These are phyloP conservation scores for Cerceris rybyensis DNA, from an alignment of 2,888 invertebrate genomes.

Conservation along the genomic window DNA sequence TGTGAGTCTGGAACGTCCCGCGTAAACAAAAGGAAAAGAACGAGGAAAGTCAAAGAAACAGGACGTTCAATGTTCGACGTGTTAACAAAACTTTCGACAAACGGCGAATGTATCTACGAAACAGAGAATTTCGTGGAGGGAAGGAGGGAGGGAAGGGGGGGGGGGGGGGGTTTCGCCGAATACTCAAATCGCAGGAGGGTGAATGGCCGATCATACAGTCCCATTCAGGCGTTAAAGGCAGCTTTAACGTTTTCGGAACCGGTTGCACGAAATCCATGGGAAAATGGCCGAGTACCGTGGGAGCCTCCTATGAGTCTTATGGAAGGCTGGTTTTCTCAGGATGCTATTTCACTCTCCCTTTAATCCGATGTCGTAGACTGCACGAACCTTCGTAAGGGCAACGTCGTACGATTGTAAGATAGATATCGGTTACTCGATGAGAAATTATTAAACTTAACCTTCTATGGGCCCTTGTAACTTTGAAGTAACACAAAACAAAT, in stretches of 20 bases:
- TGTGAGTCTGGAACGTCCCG: constrained; percentile 2
- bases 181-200: constrained; percentile 56
- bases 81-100: too few species aligned
- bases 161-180: neutral
- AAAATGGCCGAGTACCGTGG: constrained; percentile 72
- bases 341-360: neutral
- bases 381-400: neutral
- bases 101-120: neutral
- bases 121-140: neutral
- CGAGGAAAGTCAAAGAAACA: too few species aligned
- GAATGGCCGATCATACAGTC: constrained; percentile 68
- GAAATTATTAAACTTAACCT: too few species aligned
- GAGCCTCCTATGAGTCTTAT: constrained; percentile 48
- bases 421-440: neutral
- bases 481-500: too few species aligned
- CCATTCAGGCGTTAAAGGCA: constrained; percentile 71
- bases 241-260: constrained; percentile 71
- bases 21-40: neutral
- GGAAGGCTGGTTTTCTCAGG: constrained; percentile 30
- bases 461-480: too few species aligned
- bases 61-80: too few species aligned
- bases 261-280: constrained; percentile 74
- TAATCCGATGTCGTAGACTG: neutral
- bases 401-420: neutral
- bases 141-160: neutral